Evolutionary conservation across 2,888 invertebrate genomes (phyloP), one percentile per base, ranked within the genome.

Genomic region (Keiferia lycopersicella): DNA sequence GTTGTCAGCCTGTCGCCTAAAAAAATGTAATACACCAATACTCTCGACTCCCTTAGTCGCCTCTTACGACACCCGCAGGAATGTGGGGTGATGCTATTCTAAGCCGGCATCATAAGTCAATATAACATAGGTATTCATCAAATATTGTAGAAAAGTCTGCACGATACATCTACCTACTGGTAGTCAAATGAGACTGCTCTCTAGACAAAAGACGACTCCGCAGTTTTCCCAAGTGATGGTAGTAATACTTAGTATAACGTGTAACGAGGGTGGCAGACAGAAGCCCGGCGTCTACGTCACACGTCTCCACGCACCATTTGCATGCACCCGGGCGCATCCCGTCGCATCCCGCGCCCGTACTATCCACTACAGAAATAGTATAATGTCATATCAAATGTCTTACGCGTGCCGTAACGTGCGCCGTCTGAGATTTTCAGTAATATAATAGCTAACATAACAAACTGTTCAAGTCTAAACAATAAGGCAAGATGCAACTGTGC

Each of bases 221-320:
- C 65, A 65, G 67, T 53, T 72, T 61, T 68, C 75, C 73, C 68
- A 68, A 67, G 68, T 67, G 80, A 84, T 7, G 34, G 34, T 34
- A 34, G 34, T 34, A 34, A 34, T 34, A 34, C n/a, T n/a, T n/a
- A n/a, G n/a, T n/a, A 8, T 34, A 83, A 84, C 83, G 75, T 87
- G 80, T 84, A 83, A 84, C 83, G 76, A 87, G 87, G 81, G 83
- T 81, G 75, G 77, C 70, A 78, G 79, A 76, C 73, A 69, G 69
- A 69, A 72, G 70, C 71, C 73, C 71, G 65, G 67, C 73, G 80
- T 73, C 75, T 76, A 82, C 82, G 87, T 86, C 84, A 87, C 86
- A 87, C 87, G 80, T 85, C 84, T 88, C 81, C 81, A 87, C 86
- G 89, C 89, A 87, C 88, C 88, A 90, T 91, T 91, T 90, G 86